A percentile compares a stretch with the other conserved stretches of the same genome.
These are phyloP conservation scores for Prosopocoilus inquinatus DNA, from an alignment of 2,888 invertebrate genomes.

Conservation along the genomic window DNA sequence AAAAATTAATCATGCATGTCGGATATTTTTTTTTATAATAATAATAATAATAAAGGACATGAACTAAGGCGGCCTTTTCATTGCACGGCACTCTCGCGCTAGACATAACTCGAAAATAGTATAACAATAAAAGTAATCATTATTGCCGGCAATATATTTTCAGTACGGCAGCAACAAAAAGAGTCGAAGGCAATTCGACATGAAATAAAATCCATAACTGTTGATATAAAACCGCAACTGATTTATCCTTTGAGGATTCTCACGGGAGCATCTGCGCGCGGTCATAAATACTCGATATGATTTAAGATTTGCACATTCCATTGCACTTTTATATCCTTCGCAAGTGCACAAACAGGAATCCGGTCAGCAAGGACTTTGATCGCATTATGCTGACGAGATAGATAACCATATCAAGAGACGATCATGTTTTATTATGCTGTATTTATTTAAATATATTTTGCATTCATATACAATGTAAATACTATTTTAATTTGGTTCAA, in stretches of 20 bases:
- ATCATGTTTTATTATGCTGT: slow-evolving; percentile 1
- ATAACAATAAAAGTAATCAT: slow-evolving; percentile 1
- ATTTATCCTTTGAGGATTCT: slow-evolving; percentile 22
- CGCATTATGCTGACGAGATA: not conserved
- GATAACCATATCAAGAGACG: not conserved
- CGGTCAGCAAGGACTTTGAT: slow-evolving; percentile 1
- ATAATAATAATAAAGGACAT: too few relatives aligned
- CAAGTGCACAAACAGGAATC: slow-evolving; percentile 3
- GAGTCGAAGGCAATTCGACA: not conserved
- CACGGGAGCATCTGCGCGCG: slow-evolving; percentile 25
- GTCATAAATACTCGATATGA: slow-evolving; percentile 26
- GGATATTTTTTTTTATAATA: too few relatives aligned
- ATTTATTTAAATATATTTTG: not conserved
- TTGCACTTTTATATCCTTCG: slow-evolving; percentile 20
- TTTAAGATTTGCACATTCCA: slow-evolving; percentile 28
- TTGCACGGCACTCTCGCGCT: too few relatives aligned
- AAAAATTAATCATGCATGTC: too few relatives aligned
- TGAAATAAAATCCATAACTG: slow-evolving; percentile 4
- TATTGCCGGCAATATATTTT: not conserved
- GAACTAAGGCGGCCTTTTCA: too few relatives aligned
- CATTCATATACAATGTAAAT: too few relatives aligned
- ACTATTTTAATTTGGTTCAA: too few relatives aligned
- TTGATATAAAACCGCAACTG: slow-evolving; percentile 9
- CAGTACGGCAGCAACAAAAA: not conserved
- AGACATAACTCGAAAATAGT: not conserved